A percentile compares a stretch with the other conserved stretches of the same genome.
These are phyloP conservation scores for Clangula hyemalis DNA, from an alignment of 2,797 vertebrate species.

Conservation along the genomic window DNA sequence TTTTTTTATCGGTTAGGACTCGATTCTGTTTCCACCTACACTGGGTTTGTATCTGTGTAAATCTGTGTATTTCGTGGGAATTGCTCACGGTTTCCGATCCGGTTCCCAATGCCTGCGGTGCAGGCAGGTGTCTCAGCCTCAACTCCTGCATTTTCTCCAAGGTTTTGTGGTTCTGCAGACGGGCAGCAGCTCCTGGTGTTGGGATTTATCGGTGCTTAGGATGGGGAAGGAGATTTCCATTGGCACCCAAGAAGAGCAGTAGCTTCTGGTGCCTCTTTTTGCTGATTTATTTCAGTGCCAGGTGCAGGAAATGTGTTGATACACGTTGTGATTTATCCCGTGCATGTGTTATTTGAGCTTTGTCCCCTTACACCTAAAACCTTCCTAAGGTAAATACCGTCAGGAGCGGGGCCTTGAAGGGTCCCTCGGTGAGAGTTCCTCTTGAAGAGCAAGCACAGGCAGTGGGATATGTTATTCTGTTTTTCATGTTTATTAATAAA, in stretches of 20 bases:
- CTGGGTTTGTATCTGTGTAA: neutral
- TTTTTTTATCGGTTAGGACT: constrained; percentile 1
- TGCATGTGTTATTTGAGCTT: accelerated
- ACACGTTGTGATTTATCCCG: neutral
- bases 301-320: neutral
- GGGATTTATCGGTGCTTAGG: accelerated
- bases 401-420: neutral
- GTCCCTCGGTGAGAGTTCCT: too few species aligned
- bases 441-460: neutral
- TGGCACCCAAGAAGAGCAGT: neutral
- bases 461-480: accelerated
- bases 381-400: accelerated
- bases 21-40: neutral
- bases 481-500: neutral
- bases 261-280: neutral
- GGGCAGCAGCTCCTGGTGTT: neutral
- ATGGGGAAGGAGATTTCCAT: neutral
- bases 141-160: accelerated
- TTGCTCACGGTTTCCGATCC: neutral
- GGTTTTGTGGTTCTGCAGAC: neutral
- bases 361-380: neutral
- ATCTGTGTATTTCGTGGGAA: neutral
- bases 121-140: neutral
- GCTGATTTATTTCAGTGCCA: neutral
- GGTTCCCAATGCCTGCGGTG: accelerated